Conservation (phyloP, 2,113 vertebrate genomes). For the Steatornis caripensis region DNA sequence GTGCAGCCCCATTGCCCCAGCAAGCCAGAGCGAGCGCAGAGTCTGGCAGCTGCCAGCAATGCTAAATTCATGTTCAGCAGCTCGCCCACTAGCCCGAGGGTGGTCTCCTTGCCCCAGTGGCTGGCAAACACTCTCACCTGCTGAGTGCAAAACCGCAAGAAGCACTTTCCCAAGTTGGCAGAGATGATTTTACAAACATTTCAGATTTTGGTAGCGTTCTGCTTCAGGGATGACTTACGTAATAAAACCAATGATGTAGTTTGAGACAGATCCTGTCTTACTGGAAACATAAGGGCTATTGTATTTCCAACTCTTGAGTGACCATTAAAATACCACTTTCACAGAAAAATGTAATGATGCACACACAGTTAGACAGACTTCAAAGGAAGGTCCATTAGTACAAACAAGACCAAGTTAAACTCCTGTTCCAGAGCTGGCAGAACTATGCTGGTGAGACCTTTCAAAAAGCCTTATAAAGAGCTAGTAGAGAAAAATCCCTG, state of each 20-base stretch:
- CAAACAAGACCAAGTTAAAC: neutral
- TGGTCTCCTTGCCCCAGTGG: neutral
- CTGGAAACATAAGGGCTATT: neutral
- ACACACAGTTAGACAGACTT: neutral
- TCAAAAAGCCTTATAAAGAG: neutral
- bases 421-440: neutral
- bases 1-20: neutral
- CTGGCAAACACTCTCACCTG: neutral
- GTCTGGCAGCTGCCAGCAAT: fast-evolving
- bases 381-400: neutral
- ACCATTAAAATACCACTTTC: neutral
- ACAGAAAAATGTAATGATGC: neutral
- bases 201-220: neutral
- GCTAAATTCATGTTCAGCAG: neutral
- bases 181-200: neutral
- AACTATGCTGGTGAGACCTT: neutral
- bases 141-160: neutral
- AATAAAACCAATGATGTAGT: neutral
- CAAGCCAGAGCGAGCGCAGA: fast-evolving
- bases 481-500: neutral
- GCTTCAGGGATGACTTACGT: neutral
- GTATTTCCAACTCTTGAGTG: neutral
- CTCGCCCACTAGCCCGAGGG: fast-evolving
- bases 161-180: neutral
- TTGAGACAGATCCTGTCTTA: neutral